Base-by-base conservation (phyloP, 2,888 invertebrate species). In the Andrena flavipes region DNA sequence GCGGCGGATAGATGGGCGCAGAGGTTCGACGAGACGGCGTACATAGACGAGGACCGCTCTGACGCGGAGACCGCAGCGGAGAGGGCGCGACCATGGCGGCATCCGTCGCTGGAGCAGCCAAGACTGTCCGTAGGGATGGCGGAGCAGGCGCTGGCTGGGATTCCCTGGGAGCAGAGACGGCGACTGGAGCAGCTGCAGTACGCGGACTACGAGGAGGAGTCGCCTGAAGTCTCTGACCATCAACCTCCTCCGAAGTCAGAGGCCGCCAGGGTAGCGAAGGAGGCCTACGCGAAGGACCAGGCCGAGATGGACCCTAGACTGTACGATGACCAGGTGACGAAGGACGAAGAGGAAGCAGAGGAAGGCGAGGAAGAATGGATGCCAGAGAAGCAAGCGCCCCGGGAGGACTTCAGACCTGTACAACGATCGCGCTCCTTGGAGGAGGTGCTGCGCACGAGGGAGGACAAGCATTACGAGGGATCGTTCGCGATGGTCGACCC, bases 1-100 rank as follows among this genome's bases (percentile, higher is more conserved):
- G 91, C 95, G n/a, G 94, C 94, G 84, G 91, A 95, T 74, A 94
- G 95, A 91, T 95, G 95, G 95, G 72, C 88, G 0, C 86, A 89
- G 23, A 80, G 89, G 23, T 92, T 91, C 60, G 90, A 89, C 7
- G 88, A 92, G 26, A 89, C 91, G 59, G 86, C 20, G 2, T 88
- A 90, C 77, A 85, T 91, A 65, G 92, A 91, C 10, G 90, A 91
- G 5, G 88, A 90, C 7, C 81, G 80, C 0, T 70, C 87, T 0
- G 87, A 85, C 0, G 69, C 68, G 0, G 80, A 86, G 7, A 83
- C 85, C 1, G 85, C 90, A 0, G 87, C 81, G 0, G 93, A 93
- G 10, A 88, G 91, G 2, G 87, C 91, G 0, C 88, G 88, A 30
- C 94, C 94, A 0, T 94, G 94, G 94, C 86, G 91, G n/a, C 93